These are phyloP conservation scores for Ornithoptera alexandrae DNA, from an alignment of 2,888 invertebrate species.

Conservation along the genomic window DNA sequence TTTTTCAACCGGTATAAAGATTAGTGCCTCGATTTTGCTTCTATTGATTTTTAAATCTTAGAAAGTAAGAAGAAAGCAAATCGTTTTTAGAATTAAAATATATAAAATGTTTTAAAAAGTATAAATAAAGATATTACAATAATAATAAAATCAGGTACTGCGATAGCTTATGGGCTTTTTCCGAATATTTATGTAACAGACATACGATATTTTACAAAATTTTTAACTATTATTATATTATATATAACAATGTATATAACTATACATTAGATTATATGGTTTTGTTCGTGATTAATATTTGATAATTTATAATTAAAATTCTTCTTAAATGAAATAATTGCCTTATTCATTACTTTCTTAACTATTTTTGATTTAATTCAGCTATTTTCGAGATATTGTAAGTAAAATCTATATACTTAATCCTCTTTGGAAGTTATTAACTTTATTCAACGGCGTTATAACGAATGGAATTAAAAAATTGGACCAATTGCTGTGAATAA, in stretches of 20 bases:
- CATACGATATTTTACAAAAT: too few relatives aligned
- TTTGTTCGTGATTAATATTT: too few relatives aligned
- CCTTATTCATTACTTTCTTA: too few relatives aligned
- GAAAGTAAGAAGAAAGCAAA: background rate
- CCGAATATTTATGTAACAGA: too few relatives aligned
- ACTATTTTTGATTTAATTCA: background rate
- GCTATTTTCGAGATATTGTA: background rate
- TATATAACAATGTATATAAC: too few relatives aligned
- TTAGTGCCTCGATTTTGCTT: conserved; percentile 9
- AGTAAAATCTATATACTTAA: background rate
- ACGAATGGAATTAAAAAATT: conserved; percentile 12
- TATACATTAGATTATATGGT: too few relatives aligned
- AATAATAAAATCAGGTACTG: too few relatives aligned
- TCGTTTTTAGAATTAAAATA: background rate
- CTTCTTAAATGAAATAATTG: too few relatives aligned
- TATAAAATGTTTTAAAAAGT: background rate
- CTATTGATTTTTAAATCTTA: conserved; percentile 7
- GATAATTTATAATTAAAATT: too few relatives aligned
- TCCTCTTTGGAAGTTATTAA: background rate
- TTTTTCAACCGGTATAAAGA: conserved; percentile 1
- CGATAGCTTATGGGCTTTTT: too few relatives aligned
- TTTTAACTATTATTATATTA: too few relatives aligned
- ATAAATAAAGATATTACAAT: too few relatives aligned
- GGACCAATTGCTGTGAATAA: conserved; percentile 15
- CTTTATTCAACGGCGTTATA: background rate